Evolutionary conservation across 2,113 vertebrate species (phyloP).

Genomic region (Notarius lentiginosus): DNA sequence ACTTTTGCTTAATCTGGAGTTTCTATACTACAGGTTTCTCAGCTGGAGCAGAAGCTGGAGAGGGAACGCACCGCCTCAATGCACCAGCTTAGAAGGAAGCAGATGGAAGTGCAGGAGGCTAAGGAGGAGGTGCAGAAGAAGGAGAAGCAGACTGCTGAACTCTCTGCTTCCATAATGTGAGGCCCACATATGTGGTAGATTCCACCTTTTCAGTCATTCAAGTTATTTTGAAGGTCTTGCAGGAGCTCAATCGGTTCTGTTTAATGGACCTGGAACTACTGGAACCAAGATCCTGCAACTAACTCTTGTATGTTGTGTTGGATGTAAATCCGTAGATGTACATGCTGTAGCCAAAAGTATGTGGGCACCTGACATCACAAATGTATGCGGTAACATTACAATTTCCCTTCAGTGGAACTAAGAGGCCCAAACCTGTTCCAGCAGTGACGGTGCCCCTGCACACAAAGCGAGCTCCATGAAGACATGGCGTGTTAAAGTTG

Average conservation of each 20-base stretch:
- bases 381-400: too few species aligned
- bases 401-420: too few species aligned
- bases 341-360: neutral
- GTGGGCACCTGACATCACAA: too few species aligned
- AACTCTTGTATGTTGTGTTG: neutral
- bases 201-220: neutral
- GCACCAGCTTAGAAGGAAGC: slow-evolving; percentile 73
- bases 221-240: neutral
- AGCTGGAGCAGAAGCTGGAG: slow-evolving; percentile 84
- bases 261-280: neutral
- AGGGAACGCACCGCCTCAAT: slow-evolving; percentile 72
- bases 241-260: neutral
- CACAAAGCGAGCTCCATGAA: too few species aligned
- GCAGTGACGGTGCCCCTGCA: too few species aligned
- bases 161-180: slow-evolving; percentile 78
- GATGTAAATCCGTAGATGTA: neutral
- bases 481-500: too few species aligned
- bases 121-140: slow-evolving; percentile 70
- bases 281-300: neutral
- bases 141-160: slow-evolving; percentile 71
- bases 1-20: neutral
- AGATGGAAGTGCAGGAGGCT: slow-evolving; percentile 68
- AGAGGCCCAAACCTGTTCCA: too few species aligned
- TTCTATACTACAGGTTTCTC: slow-evolving; percentile 75
- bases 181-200: neutral